These are phyloP conservation scores for Ethmia dodecea DNA, from an alignment of 2,888 invertebrate genomes.

Conservation along the genomic window DNA sequence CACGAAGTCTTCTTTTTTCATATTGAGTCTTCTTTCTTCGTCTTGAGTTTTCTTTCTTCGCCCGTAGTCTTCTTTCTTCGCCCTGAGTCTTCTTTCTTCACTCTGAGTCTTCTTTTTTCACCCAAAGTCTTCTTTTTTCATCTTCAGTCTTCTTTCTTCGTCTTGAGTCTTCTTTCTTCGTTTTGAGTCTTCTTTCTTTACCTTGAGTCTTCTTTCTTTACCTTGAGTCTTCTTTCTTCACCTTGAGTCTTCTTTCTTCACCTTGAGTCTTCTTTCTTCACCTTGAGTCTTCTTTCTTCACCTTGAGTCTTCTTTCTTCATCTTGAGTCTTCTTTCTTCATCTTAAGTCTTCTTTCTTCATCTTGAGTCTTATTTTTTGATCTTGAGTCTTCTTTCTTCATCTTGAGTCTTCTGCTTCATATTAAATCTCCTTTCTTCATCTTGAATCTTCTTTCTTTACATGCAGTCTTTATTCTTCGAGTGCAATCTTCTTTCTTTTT, in stretches of 20 bases:
- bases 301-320: too few relatives aligned
- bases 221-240: neutral
- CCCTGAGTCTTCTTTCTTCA: too few relatives aligned
- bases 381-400: too few relatives aligned
- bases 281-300: too few relatives aligned
- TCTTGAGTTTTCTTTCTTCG: neutral
- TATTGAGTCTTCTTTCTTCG: constrained; percentile 5
- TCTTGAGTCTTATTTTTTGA: too few relatives aligned
- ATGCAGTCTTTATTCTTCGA: constrained; percentile 3
- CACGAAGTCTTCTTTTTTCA: neutral
- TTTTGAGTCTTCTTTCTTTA: constrained; percentile 3
- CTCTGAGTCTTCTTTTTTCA: too few relatives aligned
- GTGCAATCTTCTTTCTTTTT: too few relatives aligned
- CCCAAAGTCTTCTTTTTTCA: constrained; percentile 4
- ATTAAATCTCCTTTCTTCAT: constrained; percentile 8
- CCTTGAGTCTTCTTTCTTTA: constrained; percentile 8
- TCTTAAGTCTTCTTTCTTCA: too few relatives aligned
- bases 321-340: too few relatives aligned
- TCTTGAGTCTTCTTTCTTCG: constrained; percentile 3
- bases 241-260: neutral
- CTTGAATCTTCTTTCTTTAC: constrained; percentile 1
- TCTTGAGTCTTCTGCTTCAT: constrained; percentile 3
- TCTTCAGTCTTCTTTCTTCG: constrained; percentile 7
- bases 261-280: too few relatives aligned
- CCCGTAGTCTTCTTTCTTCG: too few relatives aligned